Percentiles rank a stretch among this genome's conserved stretches.
phyloP scores from a whole-genome alignment of 92 coral and sea anemone genomes.

The Zoanthus sansibaricus region DNA sequence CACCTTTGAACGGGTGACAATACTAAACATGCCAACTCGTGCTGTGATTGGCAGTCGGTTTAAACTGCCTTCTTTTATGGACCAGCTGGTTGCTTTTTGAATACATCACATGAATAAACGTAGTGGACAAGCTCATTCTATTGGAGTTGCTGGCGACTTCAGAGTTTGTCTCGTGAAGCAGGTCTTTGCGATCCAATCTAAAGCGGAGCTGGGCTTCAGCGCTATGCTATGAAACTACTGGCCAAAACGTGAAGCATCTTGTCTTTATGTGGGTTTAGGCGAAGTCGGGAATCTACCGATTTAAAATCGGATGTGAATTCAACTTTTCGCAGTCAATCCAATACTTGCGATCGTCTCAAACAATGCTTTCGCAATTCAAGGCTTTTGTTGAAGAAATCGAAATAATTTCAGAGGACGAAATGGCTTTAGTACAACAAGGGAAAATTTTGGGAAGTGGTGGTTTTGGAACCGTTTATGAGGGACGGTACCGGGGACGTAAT shows the following conservation, averaged over 20 bases:
- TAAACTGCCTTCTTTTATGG: slow-evolving; percentile 68
- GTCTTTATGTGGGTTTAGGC: slow-evolving; percentile 57
- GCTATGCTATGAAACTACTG: neutral
- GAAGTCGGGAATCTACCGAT: slow-evolving; percentile 59
- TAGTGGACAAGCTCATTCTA: slow-evolving; percentile 68
- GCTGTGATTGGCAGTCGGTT: slow-evolving; percentile 79
- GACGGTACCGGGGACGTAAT: slow-evolving; percentile 75
- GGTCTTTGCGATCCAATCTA: slow-evolving; percentile 65
- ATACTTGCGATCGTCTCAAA: slow-evolving; percentile 53
- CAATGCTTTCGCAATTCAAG: slow-evolving; percentile 73
- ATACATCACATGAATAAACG: slow-evolving; percentile 70
- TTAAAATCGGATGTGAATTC: slow-evolving; percentile 64
- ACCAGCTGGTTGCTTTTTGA: slow-evolving; percentile 79
- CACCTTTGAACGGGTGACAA: slow-evolving; percentile 90
- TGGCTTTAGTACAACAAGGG: slow-evolving; percentile 75
- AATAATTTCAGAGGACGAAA: slow-evolving; percentile 84
- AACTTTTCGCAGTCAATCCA: slow-evolving; percentile 73
- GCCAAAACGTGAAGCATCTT: neutral
- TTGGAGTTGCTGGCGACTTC: slow-evolving; percentile 97
- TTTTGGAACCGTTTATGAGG: slow-evolving; percentile 93
- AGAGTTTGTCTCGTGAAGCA: slow-evolving; percentile 69
- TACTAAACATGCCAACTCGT: slow-evolving; percentile 65
- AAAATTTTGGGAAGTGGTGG: slow-evolving; percentile 95
- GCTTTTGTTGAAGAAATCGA: slow-evolving; percentile 87
- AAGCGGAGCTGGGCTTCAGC: slow-evolving; percentile 66